These are phyloP conservation scores for Macrophya annulata DNA, from an alignment of 2,888 invertebrate species.

Conservation along the genomic window DNA sequence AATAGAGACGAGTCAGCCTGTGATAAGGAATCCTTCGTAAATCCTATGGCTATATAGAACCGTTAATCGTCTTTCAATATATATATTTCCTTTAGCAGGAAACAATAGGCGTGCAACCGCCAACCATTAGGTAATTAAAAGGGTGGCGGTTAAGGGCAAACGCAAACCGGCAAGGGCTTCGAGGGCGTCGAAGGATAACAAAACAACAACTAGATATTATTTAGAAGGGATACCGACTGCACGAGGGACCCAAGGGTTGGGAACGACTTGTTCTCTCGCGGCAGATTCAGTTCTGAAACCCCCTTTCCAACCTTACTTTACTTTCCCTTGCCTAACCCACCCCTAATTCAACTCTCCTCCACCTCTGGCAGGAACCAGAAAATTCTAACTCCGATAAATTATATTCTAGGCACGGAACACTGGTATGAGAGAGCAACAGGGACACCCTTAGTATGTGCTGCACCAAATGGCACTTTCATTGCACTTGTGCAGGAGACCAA, in stretches of 20 bases:
- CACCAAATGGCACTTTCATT: conserved; percentile 76
- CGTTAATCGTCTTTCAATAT: conserved; percentile 45
- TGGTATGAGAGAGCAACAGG: conserved; percentile 61
- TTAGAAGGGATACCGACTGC: conserved; percentile 41
- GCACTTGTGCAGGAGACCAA: conserved; percentile 68
- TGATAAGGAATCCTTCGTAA: background rate
- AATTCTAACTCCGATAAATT: conserved; percentile 74
- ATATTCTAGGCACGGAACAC: conserved; percentile 74
- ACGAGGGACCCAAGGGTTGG: background rate
- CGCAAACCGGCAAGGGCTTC: background rate
- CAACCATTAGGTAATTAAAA: conserved; percentile 52
- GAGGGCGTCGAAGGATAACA: conserved; percentile 50
- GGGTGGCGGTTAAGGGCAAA: conserved; percentile 48
- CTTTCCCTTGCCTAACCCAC: background rate
- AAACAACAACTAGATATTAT: conserved; percentile 51
- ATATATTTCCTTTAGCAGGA: background rate
- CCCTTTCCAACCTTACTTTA: conserved; percentile 32
- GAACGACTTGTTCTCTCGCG: conserved; percentile 43
- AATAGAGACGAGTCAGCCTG: background rate
- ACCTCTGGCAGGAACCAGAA: conserved; percentile 63
- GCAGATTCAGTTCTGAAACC: conserved; percentile 9
- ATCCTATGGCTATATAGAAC: background rate
- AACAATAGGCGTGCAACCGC: conserved; percentile 47
- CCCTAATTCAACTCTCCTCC: conserved; percentile 24
- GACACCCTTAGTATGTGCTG: conserved; percentile 65